Evolutionary conservation across 1,140 invertebrate genomes (phyloP).

Genomic region (Lepidostoma basale): DNA sequence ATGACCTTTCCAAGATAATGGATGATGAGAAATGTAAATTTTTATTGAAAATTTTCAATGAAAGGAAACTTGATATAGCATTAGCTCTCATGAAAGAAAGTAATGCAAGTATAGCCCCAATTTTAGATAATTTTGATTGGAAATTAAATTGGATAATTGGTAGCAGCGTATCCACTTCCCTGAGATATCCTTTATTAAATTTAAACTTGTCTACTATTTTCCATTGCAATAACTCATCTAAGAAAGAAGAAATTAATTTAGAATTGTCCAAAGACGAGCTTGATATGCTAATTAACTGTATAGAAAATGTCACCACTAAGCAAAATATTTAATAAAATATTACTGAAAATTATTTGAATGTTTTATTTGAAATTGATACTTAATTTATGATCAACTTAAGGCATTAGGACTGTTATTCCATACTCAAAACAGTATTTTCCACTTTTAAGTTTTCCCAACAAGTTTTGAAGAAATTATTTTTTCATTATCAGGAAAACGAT

Average conservation of each 20-base stretch:
- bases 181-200: conserved; percentile 52
- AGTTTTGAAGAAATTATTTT: no score
- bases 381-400: no score
- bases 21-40: conserved; percentile 46
- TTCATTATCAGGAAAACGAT: no score
- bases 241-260: conserved; percentile 46
- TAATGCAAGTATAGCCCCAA: conserved; percentile 50
- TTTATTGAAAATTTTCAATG: conserved; percentile 45
- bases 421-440: no score
- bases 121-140: conserved; percentile 52
- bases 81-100: conserved; percentile 49
- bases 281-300: conserved; percentile 48
- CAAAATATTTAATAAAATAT: no score
- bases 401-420: no score
- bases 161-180: conserved; percentile 51
- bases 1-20: conserved; percentile 38
- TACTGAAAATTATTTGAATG: no score
- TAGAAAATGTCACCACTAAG: no score
- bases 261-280: conserved; percentile 52
- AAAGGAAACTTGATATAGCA: conserved; percentile 48
- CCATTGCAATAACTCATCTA: conserved; percentile 34
- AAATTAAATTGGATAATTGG: conserved; percentile 52
- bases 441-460: no score
- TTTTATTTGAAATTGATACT: no score
- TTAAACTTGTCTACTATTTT: conserved; percentile 48